Evolutionary conservation across 2,888 invertebrate species (phyloP), one percentile per base, ranked within the genome.

Genomic region (Drosophila cognata): DNA sequence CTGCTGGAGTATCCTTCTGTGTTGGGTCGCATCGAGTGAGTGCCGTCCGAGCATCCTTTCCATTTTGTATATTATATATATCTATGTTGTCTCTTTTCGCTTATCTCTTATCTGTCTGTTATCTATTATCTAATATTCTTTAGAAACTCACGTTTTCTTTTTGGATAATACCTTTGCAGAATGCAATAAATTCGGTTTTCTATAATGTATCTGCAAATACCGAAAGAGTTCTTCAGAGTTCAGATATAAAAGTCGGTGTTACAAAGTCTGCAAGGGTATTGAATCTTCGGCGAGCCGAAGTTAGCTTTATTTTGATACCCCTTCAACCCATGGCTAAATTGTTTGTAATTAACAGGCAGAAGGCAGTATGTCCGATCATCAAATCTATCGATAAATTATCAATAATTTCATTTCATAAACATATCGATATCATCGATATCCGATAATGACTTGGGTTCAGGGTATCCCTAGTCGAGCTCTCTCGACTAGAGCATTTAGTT

Each of bases 11-110:
- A 2, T 41, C 21, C 31, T 33, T 18, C 16, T 31, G 33, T 36
- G 56, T 43, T 62, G 61, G 61, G 67, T 67, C 31, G n/a, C 60
- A 29, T 48, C 36, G 35, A 28, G 50, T 50, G 48, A 28, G 35
- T 35, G 48, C 48, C 35, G 35, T 46, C 46, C 29, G 13, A 3
- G 3, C 29, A 11, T 38, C n/a, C 25, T 13, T 13, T 29, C 29
- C 7, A 25, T 46, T 46, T 25, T 46, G 16, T 46, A 25, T 46
- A 25, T 25, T 16, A 46, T 16, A 46, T 46, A 46, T 46, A 46
- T 46, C 21, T 21, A 13, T 46, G 25, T 46, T 46, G 4, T 25
- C 13, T 11, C 10, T 33, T 33, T 10, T 33, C 25, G 8, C 8
- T 46, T 46, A 46, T 46, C 16, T 21, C 21, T 21, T 21, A 21